These are phyloP conservation scores for Cephalopholis sonnerati DNA, from an alignment of 2,113 vertebrate species.

Conservation along the genomic window DNA sequence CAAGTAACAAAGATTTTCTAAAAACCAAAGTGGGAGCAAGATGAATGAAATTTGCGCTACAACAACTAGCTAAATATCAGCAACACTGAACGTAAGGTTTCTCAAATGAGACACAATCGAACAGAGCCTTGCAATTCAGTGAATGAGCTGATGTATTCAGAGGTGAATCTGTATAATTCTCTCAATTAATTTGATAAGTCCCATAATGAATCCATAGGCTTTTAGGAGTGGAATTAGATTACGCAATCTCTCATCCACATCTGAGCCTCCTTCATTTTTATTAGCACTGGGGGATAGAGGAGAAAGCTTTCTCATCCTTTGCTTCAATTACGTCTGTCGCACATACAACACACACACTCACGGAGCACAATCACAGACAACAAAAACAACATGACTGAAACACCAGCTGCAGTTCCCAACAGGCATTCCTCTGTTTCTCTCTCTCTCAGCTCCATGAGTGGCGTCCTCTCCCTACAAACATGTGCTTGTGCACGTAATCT, in stretches of 20 bases:
- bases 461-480: slow-evolving; percentile 57
- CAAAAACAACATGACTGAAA: slow-evolving; percentile 45
- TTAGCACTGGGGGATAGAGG: slow-evolving; percentile 12
- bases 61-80: background rate
- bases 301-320: slow-evolving; percentile 16
- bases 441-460: slow-evolving; percentile 32
- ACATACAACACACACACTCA: slow-evolving; percentile 15
- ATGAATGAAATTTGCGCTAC: background rate
- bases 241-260: slow-evolving; percentile 39
- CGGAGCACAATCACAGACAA: slow-evolving; percentile 38
- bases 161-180: slow-evolving; percentile 44
- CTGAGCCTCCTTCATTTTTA: slow-evolving; percentile 30
- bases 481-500: slow-evolving; percentile 51
- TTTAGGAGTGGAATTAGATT: slow-evolving; percentile 47
- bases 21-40: background rate
- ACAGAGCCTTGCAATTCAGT: slow-evolving; percentile 3
- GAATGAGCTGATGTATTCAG: slow-evolving; percentile 18
- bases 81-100: background rate
- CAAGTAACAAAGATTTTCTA: background rate
- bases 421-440: slow-evolving; percentile 42
- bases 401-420: slow-evolving; percentile 56
- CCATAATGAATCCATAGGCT: slow-evolving; percentile 44
- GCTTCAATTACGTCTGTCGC: slow-evolving; percentile 32
- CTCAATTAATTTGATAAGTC: slow-evolving; percentile 48
- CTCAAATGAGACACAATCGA: slow-evolving; percentile 11